Conservation (phyloP, 2,888 invertebrate genomes). For the Drosophila kokeensis region DNA sequence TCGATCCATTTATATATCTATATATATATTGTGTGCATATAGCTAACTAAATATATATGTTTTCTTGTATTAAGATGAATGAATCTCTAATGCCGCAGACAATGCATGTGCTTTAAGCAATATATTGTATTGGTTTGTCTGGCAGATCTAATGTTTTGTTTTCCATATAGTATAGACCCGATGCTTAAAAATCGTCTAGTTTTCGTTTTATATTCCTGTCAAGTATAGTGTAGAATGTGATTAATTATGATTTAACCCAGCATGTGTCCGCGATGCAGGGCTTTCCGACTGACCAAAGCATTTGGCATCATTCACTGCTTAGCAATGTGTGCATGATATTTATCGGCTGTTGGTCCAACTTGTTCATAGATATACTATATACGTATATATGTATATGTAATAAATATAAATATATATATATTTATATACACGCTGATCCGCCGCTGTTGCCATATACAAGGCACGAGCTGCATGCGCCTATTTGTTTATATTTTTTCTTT, state of each 20-base stretch:
- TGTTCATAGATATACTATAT: constrained; percentile 7
- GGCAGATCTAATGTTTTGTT: constrained; percentile 42
- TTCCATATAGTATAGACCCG: constrained; percentile 16
- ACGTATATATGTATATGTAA: constrained; percentile 2
- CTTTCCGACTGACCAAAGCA: constrained; percentile 31
- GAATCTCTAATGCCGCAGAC: constrained; percentile 66
- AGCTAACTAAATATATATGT: not conserved
- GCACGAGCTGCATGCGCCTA: constrained; percentile 65
- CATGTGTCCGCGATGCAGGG: constrained; percentile 51
- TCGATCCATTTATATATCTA: constrained; percentile 2
- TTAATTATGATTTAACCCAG: constrained; percentile 70
- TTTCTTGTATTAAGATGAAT: constrained; percentile 55
- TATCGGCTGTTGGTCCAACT: constrained; percentile 29
- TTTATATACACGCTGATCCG: constrained; percentile 33
- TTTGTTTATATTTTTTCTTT: constrained; percentile 53
- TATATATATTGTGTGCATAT: constrained; percentile 1
- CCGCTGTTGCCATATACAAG: constrained; percentile 40
- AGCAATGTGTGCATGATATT: constrained; percentile 52
- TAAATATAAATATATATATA: constrained; percentile 3
- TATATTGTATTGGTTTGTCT: constrained; percentile 27
- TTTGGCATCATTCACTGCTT: constrained; percentile 50
- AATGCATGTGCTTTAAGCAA: constrained; percentile 37
- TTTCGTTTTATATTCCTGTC: constrained; percentile 19
- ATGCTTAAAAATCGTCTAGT: constrained; percentile 27
- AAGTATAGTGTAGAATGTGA: constrained; percentile 36